Evolutionary conservation across 2,113 vertebrate species (phyloP).

Genomic region (Pelvicachromis taeniatus): DNA sequence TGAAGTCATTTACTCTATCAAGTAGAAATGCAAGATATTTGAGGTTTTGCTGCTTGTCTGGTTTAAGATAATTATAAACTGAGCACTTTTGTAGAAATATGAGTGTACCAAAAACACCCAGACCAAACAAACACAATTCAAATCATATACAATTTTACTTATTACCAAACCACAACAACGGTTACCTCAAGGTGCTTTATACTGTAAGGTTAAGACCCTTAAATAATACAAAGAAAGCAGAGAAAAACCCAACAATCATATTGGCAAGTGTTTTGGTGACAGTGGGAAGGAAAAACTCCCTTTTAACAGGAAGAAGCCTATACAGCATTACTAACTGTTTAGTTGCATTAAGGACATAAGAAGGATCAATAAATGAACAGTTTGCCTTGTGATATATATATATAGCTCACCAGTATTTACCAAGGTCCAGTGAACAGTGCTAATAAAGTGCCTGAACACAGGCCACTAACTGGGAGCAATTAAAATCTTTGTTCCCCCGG

Average conservation of each 20-base stretch:
- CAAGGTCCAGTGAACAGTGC: constrained; percentile 1
- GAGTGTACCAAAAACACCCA: not conserved
- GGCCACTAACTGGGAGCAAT: constrained; percentile 12
- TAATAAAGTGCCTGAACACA: constrained; percentile 14
- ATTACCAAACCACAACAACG: not conserved
- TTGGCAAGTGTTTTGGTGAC: not conserved
- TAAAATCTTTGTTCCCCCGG: constrained; percentile 72
- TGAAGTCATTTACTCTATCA: not conserved
- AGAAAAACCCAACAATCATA: not conserved
- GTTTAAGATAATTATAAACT: not conserved
- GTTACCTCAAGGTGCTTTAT: not conserved
- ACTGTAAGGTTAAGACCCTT: not conserved
- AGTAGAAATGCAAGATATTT: not conserved
- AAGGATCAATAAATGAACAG: not conserved
- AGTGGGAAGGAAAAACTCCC: not conserved
- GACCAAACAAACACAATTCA: not conserved
- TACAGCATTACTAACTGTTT: not conserved
- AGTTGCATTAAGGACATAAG: not conserved
- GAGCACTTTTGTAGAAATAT: not conserved
- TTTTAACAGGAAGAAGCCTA: not conserved
- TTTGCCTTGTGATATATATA: not conserved
- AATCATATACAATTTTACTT: too few species aligned
- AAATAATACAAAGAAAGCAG: not conserved
- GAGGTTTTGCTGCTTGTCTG: not conserved
- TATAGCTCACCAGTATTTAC: not conserved